Conservation (phyloP, 2,113 vertebrate genomes). For the Suncus etruscus region DNA sequence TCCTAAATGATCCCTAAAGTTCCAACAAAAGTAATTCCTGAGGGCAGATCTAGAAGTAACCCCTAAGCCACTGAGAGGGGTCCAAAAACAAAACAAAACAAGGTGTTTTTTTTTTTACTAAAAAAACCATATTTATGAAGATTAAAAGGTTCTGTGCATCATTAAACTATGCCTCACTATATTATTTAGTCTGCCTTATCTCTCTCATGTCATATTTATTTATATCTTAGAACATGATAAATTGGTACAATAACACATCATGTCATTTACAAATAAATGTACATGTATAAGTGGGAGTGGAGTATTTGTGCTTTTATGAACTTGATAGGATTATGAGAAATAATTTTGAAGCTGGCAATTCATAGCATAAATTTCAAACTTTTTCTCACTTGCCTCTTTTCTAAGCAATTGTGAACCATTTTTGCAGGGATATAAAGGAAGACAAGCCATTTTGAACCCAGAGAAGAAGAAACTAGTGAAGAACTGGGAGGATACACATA, state of each 20-base stretch:
- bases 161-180: slow-evolving; percentile 41
- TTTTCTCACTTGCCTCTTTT: neutral
- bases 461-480: neutral
- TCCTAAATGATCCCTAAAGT: no score
- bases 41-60: no score
- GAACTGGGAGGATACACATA: neutral
- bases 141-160: neutral
- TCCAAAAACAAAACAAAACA: slow-evolving; percentile 28
- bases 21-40: no score
- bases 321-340: slow-evolving; percentile 5
- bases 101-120: neutral
- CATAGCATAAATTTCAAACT: slow-evolving; percentile 10
- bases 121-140: slow-evolving; percentile 32
- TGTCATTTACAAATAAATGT: slow-evolving; percentile 25
- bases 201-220: slow-evolving; percentile 9
- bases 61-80: neutral
- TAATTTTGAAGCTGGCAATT: slow-evolving; percentile 20
- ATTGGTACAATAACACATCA: neutral
- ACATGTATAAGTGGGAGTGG: neutral
- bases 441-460: neutral
- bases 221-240: slow-evolving; percentile 14
- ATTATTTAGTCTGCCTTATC: slow-evolving; percentile 19
- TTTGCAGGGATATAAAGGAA: neutral
- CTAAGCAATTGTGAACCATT: neutral
- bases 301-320: neutral